phyloP scores from a whole-genome alignment of 2,888 invertebrate species.

The Idaea biselata region DNA sequence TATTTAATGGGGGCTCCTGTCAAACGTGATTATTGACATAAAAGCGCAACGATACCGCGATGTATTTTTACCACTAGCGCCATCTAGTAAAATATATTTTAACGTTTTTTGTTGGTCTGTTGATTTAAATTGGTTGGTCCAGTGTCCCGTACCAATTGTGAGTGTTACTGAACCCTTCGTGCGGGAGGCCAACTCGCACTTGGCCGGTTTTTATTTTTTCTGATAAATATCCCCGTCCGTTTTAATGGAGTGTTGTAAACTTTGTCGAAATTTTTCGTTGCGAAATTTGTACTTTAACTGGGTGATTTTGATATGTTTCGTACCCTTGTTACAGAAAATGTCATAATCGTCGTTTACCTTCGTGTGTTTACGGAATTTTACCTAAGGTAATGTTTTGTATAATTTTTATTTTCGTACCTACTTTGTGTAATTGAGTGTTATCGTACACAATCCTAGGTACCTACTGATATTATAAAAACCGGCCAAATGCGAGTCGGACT shows the following conservation, averaged over 20 bases:
- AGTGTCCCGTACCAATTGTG: no score
- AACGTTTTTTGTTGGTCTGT: no score
- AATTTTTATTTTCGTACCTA: background rate
- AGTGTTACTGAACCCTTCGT: no score
- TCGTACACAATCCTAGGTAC: background rate
- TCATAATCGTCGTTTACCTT: background rate
- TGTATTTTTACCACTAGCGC: no score
- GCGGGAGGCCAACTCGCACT: no score
- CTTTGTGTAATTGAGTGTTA: background rate
- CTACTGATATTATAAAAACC: no score
- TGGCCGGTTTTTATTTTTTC: conserved; percentile 21
- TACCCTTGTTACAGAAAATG: background rate
- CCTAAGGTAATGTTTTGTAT: background rate
- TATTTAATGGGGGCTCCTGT: no score
- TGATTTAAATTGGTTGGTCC: no score
- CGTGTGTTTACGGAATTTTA: background rate
- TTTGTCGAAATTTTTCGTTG: background rate
- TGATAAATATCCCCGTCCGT: conserved; percentile 7
- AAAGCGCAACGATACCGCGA: no score
- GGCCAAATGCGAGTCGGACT: no score
- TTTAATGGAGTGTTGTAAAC: conserved; percentile 10
- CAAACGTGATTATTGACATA: no score
- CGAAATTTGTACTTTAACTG: background rate
- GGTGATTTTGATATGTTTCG: background rate
- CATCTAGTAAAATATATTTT: no score